Evolutionary conservation across 2,797 vertebrate genomes (phyloP), one percentile per base, ranked within the genome.

Genomic region (Chelidonichthys spinosus): DNA sequence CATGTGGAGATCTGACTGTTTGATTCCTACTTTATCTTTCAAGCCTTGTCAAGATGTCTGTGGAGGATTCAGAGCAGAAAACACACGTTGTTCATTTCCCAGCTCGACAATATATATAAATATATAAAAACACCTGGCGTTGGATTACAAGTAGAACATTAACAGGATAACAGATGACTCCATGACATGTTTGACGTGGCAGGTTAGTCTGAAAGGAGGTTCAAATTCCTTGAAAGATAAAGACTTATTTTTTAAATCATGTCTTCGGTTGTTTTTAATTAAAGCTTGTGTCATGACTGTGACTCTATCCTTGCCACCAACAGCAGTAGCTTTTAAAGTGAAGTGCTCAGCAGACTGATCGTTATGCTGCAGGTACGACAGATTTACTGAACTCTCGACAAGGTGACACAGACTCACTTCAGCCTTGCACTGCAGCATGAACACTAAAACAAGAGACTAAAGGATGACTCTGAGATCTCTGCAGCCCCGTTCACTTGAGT

Each of bases 11-110:
- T 86, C 55, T 73, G 47, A 85, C 74, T 82, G 50, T 84, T 79
- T 84, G 63, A 81, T 53, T 67, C 47, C 37, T 74, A 74, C 70
- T 79, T 84, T 74, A 66, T 86, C 85, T 89, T 85, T 78, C 72
- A 35, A 78, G 62, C 49, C 72, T 83, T 78, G 64, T 84, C 76
- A 74, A 70, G 76, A 71, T 79, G 73, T 88, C 76, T 78, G 63
- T 52, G 46, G 83, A 87, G 81, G 53, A 82, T 81, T 89, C 80
- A 79, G 64, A 81, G 69, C 49, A 32, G 74, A 85, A 72, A 66
- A 72, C 64, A 54, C 82, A 71, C 72, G 75, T 77, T 84, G 73
- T 86, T 90, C 64, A 73, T 86, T 84, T 84, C 61, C 52, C 78
- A 68, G 61, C 63, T 69, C 43, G 62, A 52, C 55, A 81, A 68